Evolutionary conservation across 53 echinoderm and acorn worm genomes (phyloP).

Genomic region (Apostichopus leukothele): DNA sequence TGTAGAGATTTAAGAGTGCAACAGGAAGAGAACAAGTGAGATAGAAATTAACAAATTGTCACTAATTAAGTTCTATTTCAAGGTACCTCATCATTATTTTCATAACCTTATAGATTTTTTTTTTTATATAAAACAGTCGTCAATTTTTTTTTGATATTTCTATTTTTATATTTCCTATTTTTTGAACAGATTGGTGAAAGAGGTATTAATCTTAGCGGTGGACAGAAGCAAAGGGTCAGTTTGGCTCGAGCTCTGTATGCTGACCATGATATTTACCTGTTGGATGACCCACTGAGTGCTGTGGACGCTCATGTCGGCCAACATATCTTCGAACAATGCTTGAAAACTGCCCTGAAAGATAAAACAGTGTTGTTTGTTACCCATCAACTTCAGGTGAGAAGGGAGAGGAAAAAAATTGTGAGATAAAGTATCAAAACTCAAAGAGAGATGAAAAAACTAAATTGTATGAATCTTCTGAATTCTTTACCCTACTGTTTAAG

Average conservation of each 20-base stretch:
- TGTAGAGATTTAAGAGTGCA: too few species aligned
- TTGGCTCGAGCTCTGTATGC: constrained; percentile 86
- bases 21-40: too few species aligned
- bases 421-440: not conserved
- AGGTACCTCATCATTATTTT: too few species aligned
- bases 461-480: too few species aligned
- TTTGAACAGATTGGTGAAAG: constrained; percentile 79
- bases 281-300: constrained; percentile 94
- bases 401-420: not conserved
- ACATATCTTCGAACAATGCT: constrained; percentile 91
- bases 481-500: too few species aligned
- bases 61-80: too few species aligned
- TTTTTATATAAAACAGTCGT: not conserved
- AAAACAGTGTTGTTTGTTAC: constrained; percentile 92
- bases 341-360: constrained; percentile 71
- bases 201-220: constrained; percentile 91
- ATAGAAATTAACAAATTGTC: too few species aligned
- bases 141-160: too few species aligned
- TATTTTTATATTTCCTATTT: not conserved
- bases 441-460: too few species aligned
- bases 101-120: not conserved
- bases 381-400: constrained; percentile 86
- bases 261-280: constrained; percentile 82
- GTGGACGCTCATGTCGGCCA: constrained; percentile 94
- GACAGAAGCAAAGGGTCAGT: constrained; percentile 93